phyloP scores from a whole-genome alignment of 2,888 invertebrate species.

The Rhagonycha lutea region DNA sequence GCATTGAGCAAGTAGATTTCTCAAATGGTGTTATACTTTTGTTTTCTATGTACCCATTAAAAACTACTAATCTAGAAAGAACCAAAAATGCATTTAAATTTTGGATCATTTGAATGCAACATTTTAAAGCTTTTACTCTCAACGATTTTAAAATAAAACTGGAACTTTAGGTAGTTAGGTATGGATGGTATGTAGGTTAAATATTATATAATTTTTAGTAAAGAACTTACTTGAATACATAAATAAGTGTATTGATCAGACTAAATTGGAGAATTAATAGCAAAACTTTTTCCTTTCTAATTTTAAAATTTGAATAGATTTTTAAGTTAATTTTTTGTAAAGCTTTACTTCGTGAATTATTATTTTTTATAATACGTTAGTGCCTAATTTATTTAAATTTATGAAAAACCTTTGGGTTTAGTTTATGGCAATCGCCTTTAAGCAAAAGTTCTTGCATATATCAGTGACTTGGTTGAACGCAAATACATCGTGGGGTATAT shows the following conservation, averaged over 20 bases:
- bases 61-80: too few species aligned
- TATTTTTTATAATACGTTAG: background rate
- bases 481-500: slow-evolving; percentile 8
- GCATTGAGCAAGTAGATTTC: background rate
- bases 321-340: background rate
- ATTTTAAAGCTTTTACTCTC: background rate
- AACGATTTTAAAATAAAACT: background rate
- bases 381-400: background rate
- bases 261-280: background rate
- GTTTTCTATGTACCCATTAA: too few species aligned
- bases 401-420: background rate
- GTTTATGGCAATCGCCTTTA: slow-evolving; percentile 1
- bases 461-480: background rate
- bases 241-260: background rate
- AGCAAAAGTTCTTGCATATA: slow-evolving; percentile 1
- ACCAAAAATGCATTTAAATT: background rate
- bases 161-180: background rate
- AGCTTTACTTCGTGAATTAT: background rate
- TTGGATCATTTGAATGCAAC: background rate
- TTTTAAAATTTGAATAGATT: background rate
- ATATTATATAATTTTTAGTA: background rate
- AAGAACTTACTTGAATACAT: background rate
- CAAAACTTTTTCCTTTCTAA: background rate
- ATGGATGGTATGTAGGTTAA: background rate
- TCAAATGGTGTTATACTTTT: background rate